Evolutionary conservation across 2,888 invertebrate genomes (phyloP).

Genomic region (Syrista parreyssii): DNA sequence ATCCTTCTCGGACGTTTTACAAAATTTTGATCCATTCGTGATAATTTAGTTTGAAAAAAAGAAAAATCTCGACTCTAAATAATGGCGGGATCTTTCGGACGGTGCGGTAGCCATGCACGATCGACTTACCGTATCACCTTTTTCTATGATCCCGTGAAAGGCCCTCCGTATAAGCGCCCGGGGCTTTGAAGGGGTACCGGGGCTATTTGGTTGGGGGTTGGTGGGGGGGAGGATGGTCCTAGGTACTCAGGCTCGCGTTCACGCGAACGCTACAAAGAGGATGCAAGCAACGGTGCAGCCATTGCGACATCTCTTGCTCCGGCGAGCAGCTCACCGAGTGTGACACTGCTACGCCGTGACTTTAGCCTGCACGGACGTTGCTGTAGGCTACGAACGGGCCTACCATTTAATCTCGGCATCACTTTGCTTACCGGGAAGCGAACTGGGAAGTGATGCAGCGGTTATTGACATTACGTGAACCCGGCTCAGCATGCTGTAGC

Average conservation of each 20-base stretch:
- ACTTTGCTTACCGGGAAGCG: slow-evolving; percentile 36
- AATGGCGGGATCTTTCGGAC: too few species aligned
- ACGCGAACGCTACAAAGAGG: slow-evolving; percentile 49
- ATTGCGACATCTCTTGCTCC: slow-evolving; percentile 57
- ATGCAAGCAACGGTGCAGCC: slow-evolving; percentile 56
- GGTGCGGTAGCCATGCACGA: slow-evolving; percentile 6
- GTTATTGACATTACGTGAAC: slow-evolving; percentile 37
- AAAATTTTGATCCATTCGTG: too few species aligned
- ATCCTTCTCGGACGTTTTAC: too few species aligned
- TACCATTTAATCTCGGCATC: slow-evolving; percentile 3
- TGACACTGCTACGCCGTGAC: slow-evolving; percentile 34
- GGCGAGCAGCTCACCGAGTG: slow-evolving; percentile 54
- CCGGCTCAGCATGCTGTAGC: background rate
- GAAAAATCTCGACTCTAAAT: background rate
- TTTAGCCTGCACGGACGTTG: slow-evolving; percentile 13
- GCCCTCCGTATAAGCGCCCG: slow-evolving; percentile 11
- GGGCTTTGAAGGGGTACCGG: slow-evolving; percentile 15
- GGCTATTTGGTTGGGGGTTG: background rate
- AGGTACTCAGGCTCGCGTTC: slow-evolving; percentile 24
- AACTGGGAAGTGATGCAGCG: slow-evolving; percentile 45
- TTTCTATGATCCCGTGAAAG: too few species aligned
- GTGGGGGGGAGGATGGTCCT: background rate
- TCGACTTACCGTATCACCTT: slow-evolving; percentile 21
- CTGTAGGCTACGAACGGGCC: background rate
- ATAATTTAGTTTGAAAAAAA: background rate